Percentiles rank a stretch among this genome's conserved stretches.
Evolutionary conservation across 2,113 vertebrate genomes (phyloP).

Genomic region (Tetrao urogallus): DNA sequence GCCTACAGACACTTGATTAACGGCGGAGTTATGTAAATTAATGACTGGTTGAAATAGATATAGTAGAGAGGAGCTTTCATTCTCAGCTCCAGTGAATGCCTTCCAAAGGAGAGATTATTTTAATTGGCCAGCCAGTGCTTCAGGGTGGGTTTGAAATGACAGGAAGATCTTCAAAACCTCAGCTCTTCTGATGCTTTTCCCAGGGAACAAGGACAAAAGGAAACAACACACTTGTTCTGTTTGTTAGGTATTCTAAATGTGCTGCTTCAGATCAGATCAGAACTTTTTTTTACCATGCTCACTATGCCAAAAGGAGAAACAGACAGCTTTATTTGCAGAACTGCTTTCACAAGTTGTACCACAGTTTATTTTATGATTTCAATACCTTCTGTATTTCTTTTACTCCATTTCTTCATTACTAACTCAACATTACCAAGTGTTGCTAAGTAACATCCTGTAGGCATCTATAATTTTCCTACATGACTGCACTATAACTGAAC

Average conservation of each 20-base stretch:
- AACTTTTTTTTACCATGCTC: not conserved
- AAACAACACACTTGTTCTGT: not conserved
- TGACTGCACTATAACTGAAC: not conserved
- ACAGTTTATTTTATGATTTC: not conserved
- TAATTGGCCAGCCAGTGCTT: constrained; percentile 9
- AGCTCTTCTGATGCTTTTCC: not conserved
- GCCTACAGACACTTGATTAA: constrained; percentile 5
- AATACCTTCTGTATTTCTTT: not conserved
- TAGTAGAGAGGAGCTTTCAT: not conserved
- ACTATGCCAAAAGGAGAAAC: not conserved
- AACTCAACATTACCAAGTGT: constrained; percentile 11
- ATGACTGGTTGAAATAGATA: constrained; percentile 8
- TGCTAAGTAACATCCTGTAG: constrained; percentile 50
- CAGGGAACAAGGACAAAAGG: not conserved
- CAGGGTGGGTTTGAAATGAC: not conserved
- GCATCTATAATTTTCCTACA: not conserved
- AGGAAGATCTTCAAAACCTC: not conserved
- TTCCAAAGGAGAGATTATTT: constrained; percentile 37
- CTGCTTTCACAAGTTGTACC: not conserved
- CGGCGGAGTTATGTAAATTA: not conserved
- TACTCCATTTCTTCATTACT: constrained; percentile 18
- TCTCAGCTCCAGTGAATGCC: constrained; percentile 25
- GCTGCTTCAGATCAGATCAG: not conserved
- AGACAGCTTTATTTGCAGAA: not conserved
- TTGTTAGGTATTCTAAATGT: not conserved